Evolutionary conservation across 1,140 invertebrate species (phyloP), one percentile per base, ranked within the genome.

Genomic region (Drosophila nebulosa): DNA sequence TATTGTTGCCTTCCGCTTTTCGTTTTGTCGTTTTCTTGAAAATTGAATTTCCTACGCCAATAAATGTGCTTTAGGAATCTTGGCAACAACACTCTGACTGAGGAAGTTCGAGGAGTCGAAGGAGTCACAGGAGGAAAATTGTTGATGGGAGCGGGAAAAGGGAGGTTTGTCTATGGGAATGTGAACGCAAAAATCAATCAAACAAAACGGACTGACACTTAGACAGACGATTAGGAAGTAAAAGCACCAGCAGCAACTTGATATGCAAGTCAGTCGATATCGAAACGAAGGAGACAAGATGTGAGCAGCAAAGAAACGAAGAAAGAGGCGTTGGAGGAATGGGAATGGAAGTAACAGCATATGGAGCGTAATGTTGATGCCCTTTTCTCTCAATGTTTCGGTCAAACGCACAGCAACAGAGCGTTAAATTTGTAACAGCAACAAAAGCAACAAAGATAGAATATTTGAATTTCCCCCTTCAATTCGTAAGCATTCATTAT

Each of bases 31-130:
- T 46, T 46, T 46, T 46, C 39, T 71, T 55, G 64, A 75, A 75
- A 75, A 75, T 75, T 75, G 73, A 72, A 75, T 75, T 72, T 75
- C 69, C 73, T 67, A 75, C 73, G 73, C 73, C 73, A 75, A 75
- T 75, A 75, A 75, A 75, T 75, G 69, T 55, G 52, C 52, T 55
- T 10, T 16, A 30, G 52, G 39, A 46, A 46, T 46, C 52, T 26
- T 55, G 22, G 24, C 24, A 26, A 30, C 52, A 30, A 26, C 63
- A 75, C 58, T 36, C 58, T 59, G 46, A 69, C 64, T 26, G 16
- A 42, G 21, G 24, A 7, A 56, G 16, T 35, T 27, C 7, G 27
- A 63, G n/a, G 14, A 12, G n/a, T 14, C 27, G 18, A 57, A 14
- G 14, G 50, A 16, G 30, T n/a, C n/a, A n/a, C n/a, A 18, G 12